Conservation (phyloP, 2,113 vertebrate genomes). For the Beaufortia kweichowensis region DNA sequence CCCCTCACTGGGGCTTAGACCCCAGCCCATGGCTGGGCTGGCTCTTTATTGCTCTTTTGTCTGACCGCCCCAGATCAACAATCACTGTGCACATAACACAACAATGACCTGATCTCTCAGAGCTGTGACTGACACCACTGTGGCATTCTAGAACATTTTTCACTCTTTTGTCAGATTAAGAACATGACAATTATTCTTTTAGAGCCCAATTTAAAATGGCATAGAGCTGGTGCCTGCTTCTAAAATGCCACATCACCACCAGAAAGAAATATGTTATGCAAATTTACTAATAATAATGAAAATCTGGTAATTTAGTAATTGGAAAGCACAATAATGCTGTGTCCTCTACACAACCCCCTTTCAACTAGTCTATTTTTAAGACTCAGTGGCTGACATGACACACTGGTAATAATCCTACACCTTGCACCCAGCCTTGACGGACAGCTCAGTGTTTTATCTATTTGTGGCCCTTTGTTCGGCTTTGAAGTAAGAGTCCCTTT, state of each 20-base stretch:
- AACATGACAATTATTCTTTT: not conserved
- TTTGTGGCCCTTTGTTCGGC: constrained; percentile 69
- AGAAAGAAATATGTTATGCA: no score
- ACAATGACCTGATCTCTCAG: constrained; percentile 51
- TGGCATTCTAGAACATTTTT: constrained; percentile 22
- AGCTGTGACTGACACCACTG: constrained; percentile 36
- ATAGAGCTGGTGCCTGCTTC: no score
- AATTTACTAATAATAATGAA: no score
- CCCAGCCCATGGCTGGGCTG: constrained; percentile 72
- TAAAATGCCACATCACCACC: no score
- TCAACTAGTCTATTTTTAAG: constrained; percentile 52
- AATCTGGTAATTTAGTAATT: no score
- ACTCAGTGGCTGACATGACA: constrained; percentile 72
- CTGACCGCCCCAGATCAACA: constrained; percentile 70
- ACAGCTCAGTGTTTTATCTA: constrained; percentile 70
- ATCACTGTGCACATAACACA: constrained; percentile 68
- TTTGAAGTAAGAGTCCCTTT: constrained; percentile 76
- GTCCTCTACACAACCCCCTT: constrained; percentile 35
- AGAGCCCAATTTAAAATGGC: constrained; percentile 5
- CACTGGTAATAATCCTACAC: constrained; percentile 69
- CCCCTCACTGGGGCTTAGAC: constrained; percentile 74
- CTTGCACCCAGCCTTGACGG: constrained; percentile 44
- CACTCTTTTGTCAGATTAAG: not conserved
- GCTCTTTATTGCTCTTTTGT: constrained; percentile 85
- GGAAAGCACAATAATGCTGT: constrained; percentile 35